Conservation (phyloP, 2,797 vertebrate genomes). For the Meda fulgida region DNA sequence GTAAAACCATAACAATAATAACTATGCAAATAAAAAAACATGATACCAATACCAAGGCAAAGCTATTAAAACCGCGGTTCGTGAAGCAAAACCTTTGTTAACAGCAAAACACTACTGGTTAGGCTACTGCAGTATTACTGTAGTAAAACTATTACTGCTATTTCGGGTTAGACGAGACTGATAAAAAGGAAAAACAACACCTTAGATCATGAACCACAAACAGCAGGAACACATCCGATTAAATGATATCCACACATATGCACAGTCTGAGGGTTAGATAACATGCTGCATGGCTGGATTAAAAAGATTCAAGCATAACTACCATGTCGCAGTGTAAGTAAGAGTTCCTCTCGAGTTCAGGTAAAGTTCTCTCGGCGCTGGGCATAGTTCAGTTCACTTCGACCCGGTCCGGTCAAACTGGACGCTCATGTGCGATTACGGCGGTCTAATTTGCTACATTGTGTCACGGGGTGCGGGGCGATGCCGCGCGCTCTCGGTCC, state of each 20-base stretch:
- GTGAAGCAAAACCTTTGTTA: not conserved
- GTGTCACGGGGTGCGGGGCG: not conserved
- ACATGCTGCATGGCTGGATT: slow-evolving; percentile 2
- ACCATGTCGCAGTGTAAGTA: slow-evolving; percentile 71
- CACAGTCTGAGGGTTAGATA: not conserved
- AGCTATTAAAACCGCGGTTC: not conserved
- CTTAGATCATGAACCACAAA: not conserved
- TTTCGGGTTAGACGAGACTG: not conserved
- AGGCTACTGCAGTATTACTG: not conserved
- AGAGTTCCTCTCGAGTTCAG: slow-evolving; percentile 63
- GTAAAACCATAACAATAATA: not conserved
- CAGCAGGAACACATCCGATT: not conserved
- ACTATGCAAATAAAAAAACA: not conserved
- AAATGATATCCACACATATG: not conserved
- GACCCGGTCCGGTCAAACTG: slow-evolving; percentile 32
- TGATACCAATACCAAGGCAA: not conserved
- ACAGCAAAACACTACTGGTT: not conserved
- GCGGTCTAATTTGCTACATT: slow-evolving; percentile 29
- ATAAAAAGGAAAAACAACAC: not conserved
- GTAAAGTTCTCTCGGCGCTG: slow-evolving; percentile 74
- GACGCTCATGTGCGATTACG: slow-evolving; percentile 8
- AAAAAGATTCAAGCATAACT: slow-evolving; percentile 60
- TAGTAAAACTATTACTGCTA: not conserved
- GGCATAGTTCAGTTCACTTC: slow-evolving; percentile 67
- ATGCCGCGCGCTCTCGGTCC: not conserved